Conservation (phyloP, 2,113 vertebrate species). For the Hypomesus transpacificus region DNA sequence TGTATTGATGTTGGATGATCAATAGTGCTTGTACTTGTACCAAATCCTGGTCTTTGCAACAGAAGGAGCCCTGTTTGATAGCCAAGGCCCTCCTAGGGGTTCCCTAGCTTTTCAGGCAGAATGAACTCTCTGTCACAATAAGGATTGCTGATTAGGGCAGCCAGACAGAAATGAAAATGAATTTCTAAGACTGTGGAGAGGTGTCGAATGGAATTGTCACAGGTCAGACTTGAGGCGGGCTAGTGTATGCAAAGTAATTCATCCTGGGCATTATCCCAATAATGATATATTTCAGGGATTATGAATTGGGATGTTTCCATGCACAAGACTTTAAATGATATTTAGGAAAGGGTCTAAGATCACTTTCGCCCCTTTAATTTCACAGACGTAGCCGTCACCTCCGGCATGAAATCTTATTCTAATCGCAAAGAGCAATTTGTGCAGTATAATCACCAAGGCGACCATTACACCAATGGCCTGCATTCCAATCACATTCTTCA, state of each 20-base stretch:
- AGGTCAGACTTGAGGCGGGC: slow-evolving; percentile 69
- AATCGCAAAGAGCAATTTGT: slow-evolving; percentile 48
- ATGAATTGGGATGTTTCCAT: slow-evolving; percentile 74
- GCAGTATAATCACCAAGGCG: slow-evolving; percentile 30
- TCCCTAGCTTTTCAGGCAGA: slow-evolving; percentile 40
- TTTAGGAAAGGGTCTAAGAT: slow-evolving; percentile 68
- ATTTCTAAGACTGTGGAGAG: slow-evolving; percentile 68
- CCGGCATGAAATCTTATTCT: slow-evolving; percentile 55
- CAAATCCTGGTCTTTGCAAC: too few species aligned
- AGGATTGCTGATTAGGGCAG: slow-evolving; percentile 74
- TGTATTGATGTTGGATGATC: too few species aligned
- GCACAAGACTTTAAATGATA: slow-evolving; percentile 69
- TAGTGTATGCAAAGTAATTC: slow-evolving; percentile 72
- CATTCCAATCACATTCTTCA: slow-evolving; percentile 20
- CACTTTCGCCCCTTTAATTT: slow-evolving; percentile 55
- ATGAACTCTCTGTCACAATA: slow-evolving; percentile 72
- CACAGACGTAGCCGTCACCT: slow-evolving; percentile 27
- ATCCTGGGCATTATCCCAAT: slow-evolving; percentile 72
- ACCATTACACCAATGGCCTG: slow-evolving; percentile 30
- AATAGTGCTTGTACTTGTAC: too few species aligned
- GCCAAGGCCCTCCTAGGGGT: not conserved
- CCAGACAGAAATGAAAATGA: slow-evolving; percentile 76
- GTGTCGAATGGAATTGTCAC: slow-evolving; percentile 68
- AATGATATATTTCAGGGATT: slow-evolving; percentile 71
- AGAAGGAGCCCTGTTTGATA: not conserved